Conservation (phyloP, 2,797 vertebrate species). For the Austrolebias charrua region DNA sequence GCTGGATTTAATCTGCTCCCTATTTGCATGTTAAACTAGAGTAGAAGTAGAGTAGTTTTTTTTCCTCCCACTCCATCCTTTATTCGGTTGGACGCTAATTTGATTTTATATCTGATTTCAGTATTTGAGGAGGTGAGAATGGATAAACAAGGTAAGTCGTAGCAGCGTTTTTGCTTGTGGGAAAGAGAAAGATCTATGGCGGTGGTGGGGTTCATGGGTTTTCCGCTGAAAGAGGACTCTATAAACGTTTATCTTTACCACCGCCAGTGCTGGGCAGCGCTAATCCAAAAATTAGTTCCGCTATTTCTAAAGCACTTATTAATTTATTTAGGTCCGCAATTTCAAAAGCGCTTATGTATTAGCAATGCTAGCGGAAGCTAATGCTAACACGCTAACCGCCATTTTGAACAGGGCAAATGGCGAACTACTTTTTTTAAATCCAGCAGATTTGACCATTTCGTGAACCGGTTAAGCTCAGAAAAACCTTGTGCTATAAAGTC, state of each 20-base stretch:
- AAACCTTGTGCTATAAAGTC: too few relatives aligned
- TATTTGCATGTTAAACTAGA: conserved; percentile 72
- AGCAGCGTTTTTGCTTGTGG: conserved; percentile 69
- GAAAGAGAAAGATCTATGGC: conserved; percentile 25
- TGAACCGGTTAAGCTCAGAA: too few relatives aligned
- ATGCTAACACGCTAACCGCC: too few relatives aligned
- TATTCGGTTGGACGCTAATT: conserved; percentile 71
- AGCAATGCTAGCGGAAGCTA: too few relatives aligned
- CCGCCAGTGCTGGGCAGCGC: too few relatives aligned
- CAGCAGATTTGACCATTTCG: too few relatives aligned
- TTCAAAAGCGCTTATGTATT: too few relatives aligned
- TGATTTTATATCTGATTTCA: conserved; percentile 84
- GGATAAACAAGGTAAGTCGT: conserved; percentile 81
- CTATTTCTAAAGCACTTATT: too few relatives aligned
- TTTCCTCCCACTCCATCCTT: conserved; percentile 20
- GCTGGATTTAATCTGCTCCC: conserved; percentile 72
- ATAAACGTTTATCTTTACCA: conserved; percentile 30
- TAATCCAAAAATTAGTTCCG: too few relatives aligned
- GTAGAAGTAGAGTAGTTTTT: conserved; percentile 58
- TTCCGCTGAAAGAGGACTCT: conserved; percentile 14
- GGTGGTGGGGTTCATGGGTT: conserved; percentile 19
- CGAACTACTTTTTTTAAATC: too few relatives aligned
- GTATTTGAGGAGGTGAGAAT: conserved; percentile 78
- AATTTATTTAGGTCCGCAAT: too few relatives aligned
- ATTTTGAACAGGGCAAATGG: too few relatives aligned